Conservation (phyloP, 2,797 vertebrate species). For the Furcifer pardalis region DNA sequence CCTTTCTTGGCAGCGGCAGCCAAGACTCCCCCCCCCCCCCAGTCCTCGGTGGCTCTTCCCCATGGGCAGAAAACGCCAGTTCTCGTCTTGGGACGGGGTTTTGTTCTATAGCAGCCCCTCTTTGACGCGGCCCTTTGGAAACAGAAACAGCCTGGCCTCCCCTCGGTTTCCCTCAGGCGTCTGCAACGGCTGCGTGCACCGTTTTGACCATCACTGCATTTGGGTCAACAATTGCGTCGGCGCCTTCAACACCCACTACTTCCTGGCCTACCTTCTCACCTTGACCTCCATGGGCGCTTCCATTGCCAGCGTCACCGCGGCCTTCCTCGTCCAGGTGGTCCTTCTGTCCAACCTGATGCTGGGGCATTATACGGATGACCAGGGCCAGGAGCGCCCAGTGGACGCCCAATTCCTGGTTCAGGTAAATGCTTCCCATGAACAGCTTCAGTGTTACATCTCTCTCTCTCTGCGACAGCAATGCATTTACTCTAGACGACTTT, state of each 20-base stretch:
- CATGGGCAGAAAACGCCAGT: not conserved
- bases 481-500: not conserved
- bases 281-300: conserved; percentile 78
- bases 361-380: conserved; percentile 81
- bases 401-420: conserved; percentile 84
- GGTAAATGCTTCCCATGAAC: conserved; percentile 67
- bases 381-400: conserved; percentile 77
- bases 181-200: conserved; percentile 87
- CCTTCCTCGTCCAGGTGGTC: conserved; percentile 82
- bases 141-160: not conserved
- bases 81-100: too few species aligned
- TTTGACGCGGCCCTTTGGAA: not conserved
- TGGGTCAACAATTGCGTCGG: conserved; percentile 98
- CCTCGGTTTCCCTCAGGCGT: conserved; percentile 74
- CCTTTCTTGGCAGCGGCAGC: too few species aligned
- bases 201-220: conserved; percentile 96
- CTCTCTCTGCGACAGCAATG: not conserved
- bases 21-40: too few species aligned
- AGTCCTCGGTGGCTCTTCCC: not conserved
- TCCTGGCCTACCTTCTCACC: conserved; percentile 88
- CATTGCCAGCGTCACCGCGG: conserved; percentile 74
- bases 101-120: too few species aligned
- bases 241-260: conserved; percentile 83
- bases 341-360: conserved; percentile 77
- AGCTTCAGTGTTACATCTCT: not conserved